Percentiles rank a stretch among this genome's conserved stretches.
phyloP scores from a whole-genome alignment of 1,140 invertebrate genomes.

The Scaptomyza hsui region DNA sequence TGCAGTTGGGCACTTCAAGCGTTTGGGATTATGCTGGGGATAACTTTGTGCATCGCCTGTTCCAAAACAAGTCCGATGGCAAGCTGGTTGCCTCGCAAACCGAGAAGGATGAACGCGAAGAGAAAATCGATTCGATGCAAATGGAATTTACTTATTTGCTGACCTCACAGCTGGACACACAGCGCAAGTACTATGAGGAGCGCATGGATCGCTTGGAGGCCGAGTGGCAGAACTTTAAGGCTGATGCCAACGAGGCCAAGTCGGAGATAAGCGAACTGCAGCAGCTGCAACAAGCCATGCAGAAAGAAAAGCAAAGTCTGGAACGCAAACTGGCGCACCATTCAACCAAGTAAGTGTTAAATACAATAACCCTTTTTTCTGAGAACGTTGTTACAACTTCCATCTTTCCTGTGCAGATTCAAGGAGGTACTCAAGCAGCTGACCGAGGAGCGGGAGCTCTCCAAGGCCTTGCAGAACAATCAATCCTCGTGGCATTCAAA shows the following conservation, averaged over 20 bases:
- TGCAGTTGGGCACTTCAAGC: slow-evolving; percentile 97
- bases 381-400: not conserved
- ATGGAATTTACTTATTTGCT: slow-evolving; percentile 98
- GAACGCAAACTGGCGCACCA: slow-evolving; percentile 88
- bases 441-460: slow-evolving; percentile 91
- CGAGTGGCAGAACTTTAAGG: slow-evolving; percentile 83
- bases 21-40: slow-evolving; percentile 95
- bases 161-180: slow-evolving; percentile 98
- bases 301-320: slow-evolving; percentile 87
- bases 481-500: slow-evolving; percentile 91
- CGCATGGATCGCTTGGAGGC: slow-evolving; percentile 87
- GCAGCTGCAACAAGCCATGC: slow-evolving; percentile 85
- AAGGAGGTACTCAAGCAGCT: slow-evolving; percentile 87
- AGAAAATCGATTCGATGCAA: slow-evolving; percentile 96
- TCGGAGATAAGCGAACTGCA: slow-evolving; percentile 85
- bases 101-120: slow-evolving; percentile 88
- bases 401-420: slow-evolving; percentile 76
- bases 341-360: slow-evolving; percentile 85
- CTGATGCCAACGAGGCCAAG: slow-evolving; percentile 83
- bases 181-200: slow-evolving; percentile 96
- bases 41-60: slow-evolving; percentile 98
- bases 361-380: not conserved
- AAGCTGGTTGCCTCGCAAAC: slow-evolving; percentile 93
- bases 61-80: slow-evolving; percentile 98
- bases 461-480: slow-evolving; percentile 91